Base-by-base conservation (phyloP, 2,113 vertebrate genomes). In the Amphiprion percula region DNA sequence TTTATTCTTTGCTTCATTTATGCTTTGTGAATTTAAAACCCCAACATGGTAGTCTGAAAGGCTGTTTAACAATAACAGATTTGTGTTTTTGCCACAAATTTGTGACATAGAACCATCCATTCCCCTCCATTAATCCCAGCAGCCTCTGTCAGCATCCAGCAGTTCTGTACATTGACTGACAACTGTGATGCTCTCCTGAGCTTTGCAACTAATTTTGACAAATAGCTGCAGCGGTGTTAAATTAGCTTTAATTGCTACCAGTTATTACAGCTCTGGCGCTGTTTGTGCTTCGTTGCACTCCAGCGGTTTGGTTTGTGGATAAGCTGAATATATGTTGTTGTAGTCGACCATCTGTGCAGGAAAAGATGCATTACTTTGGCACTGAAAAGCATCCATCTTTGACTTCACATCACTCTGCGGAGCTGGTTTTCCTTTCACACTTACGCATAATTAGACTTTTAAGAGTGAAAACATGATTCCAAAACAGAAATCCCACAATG, bases 161-260 rank as follows among this genome's bases (percentile, higher is more conserved):
- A 47, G 46, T 15, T 47, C 15, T 17, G 4, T 37, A 15, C 17
- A 0, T 28, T 75, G 76, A 79, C 24, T 84, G 82, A 79, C 76
- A 70, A 53, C 26, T 66, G 46, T 30, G 68, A 62, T 52, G 74
- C 10, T 49, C 44, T 4, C 12, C 70, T 19, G 23, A 58, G 52
- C 41, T 16, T 73, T 56, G 4, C 15, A 8, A 7, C 68, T 65
- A 64, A 77, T 85, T 33, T 2, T 78, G 83, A 85, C 53, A 65
- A 85, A 81, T 50, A 3, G 73, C 74, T n/a, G 68, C 58, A n/a
- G 79, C 23, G 10, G 70, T 71, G 55, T 79, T 52, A 82, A 86
- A 86, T 79, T 66, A 83, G 77, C 58, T 80, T 75, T 83, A 83
- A 83, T 83, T 59, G 64, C 62, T 1, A 46, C 12, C 63, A 11